Conservation (phyloP, 2,797 vertebrate genomes). For the Enteromius argenteus region DNA sequence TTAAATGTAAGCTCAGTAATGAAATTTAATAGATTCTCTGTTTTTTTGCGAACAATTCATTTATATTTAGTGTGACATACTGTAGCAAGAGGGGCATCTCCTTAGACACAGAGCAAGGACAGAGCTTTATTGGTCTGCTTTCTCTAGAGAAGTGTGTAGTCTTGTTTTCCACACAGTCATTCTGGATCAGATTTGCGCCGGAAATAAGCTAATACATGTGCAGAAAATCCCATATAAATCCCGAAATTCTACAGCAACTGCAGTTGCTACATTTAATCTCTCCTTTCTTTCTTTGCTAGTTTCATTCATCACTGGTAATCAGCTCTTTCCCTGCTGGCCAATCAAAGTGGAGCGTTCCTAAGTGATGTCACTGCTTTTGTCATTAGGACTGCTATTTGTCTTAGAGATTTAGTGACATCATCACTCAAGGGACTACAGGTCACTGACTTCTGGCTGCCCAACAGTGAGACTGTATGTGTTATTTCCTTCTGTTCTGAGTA, state of each 20-base stretch:
- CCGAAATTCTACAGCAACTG: background rate
- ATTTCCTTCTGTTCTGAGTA: background rate
- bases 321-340: background rate
- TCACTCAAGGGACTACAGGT: slow-evolving; percentile 22
- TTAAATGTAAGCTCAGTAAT: background rate
- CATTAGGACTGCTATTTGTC: slow-evolving; percentile 22
- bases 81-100: background rate
- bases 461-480: background rate
- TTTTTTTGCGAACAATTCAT: background rate
- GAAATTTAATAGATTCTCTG: background rate
- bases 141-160: background rate
- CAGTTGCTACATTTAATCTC: background rate
- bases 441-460: slow-evolving; percentile 7
- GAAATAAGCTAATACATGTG: background rate
- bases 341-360: background rate
- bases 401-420: slow-evolving; percentile 31
- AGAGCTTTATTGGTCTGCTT: background rate
- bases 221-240: background rate
- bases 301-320: background rate
- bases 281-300: background rate
- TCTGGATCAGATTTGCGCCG: slow-evolving; percentile 14
- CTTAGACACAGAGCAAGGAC: slow-evolving; percentile 9
- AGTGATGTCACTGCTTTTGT: slow-evolving; percentile 15
- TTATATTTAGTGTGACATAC: background rate
- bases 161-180: slow-evolving; percentile 27